These are phyloP conservation scores for Drosophila persimilis DNA, from an alignment of 1,140 invertebrate species.

Conservation along the genomic window DNA sequence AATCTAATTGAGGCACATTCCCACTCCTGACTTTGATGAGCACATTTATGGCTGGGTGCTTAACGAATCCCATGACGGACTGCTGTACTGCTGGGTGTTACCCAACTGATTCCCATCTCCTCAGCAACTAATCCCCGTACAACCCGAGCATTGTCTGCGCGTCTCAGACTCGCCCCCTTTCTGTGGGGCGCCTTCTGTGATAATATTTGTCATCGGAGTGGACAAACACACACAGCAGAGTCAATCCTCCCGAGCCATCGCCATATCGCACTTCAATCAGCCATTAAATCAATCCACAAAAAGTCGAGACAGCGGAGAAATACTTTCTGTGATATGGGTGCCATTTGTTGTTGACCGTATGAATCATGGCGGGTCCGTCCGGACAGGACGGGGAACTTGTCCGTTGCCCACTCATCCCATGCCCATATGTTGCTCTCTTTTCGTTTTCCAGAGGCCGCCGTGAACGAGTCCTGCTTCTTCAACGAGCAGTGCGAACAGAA, in stretches of 20 bases:
- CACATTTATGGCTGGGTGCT: conserved; percentile 39
- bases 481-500: conserved; percentile 90
- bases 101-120: conserved; percentile 1
- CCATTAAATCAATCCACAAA: conserved; percentile 53
- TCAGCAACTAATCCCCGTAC: conserved; percentile 4
- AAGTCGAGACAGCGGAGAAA: conserved; percentile 40
- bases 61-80: background rate
- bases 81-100: conserved; percentile 27
- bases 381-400: background rate
- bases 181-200: conserved; percentile 15
- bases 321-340: conserved; percentile 27
- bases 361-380: conserved; percentile 15
- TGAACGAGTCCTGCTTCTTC: conserved; percentile 92
- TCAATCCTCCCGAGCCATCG: conserved; percentile 29
- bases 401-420: conserved; percentile 25
- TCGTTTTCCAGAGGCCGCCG: conserved; percentile 87
- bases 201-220: conserved; percentile 62
- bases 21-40: conserved; percentile 15
- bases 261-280: conserved; percentile 43
- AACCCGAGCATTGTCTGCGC: conserved; percentile 3
- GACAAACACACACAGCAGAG: conserved; percentile 16
- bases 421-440: conserved; percentile 1
- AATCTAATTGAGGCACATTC: conserved; percentile 41
- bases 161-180: background rate
- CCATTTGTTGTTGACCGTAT: conserved; percentile 1